Evolutionary conservation across 92 coral and sea anemone species (phyloP), one percentile per base, ranked within the genome.

Genomic region (Anthopleura xanthogrammica): DNA sequence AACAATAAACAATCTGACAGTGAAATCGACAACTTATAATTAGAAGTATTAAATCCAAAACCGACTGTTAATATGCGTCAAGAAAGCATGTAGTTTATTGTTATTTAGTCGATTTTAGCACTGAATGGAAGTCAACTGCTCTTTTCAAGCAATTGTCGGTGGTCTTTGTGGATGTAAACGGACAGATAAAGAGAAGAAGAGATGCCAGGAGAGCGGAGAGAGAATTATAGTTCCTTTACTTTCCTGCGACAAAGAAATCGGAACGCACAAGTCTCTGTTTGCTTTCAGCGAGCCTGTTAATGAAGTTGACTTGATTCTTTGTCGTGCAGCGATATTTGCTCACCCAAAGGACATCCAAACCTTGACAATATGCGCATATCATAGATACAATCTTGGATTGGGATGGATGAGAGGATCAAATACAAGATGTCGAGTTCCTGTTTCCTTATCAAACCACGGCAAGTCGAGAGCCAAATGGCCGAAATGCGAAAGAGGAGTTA

Each of bases 401-500:
- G 91, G 89, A 48, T 87, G 91, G 91, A 64, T 4, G 17, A 84
- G 93, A 73, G 93, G 87, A 60, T 85, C 91, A 62, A 87, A 79
- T 77, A 85, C 71, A 36, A 90, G 86, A 74, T 90, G 87, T 79
- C 73, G 91, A 75, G 85, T 87, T 78, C 93, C 91, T 52, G 83
- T 75, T 41, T 65, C 52, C 29, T 71, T 85, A 48, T 91, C 89
- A 60, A 36, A 73, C 77, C 91, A 91, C 70, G 87, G 91, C 39
- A 88, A 91, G 80, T 79, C 82, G 42, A 83, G 87, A 75, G 80
- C 85, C 80, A 82, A 71, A 79, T 91, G 92, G 90, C 92, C 94
- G 50, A 91, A 86, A 77, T 88, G 90, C 72, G 90, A 91, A 77
- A 77, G 92, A 81, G 90, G 90, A 40, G 60, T 88, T n/a, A n/a